Evolutionary conservation across 1,140 invertebrate genomes (phyloP), one percentile per base, ranked within the genome.

Genomic region (Scaptomyza hsui): DNA sequence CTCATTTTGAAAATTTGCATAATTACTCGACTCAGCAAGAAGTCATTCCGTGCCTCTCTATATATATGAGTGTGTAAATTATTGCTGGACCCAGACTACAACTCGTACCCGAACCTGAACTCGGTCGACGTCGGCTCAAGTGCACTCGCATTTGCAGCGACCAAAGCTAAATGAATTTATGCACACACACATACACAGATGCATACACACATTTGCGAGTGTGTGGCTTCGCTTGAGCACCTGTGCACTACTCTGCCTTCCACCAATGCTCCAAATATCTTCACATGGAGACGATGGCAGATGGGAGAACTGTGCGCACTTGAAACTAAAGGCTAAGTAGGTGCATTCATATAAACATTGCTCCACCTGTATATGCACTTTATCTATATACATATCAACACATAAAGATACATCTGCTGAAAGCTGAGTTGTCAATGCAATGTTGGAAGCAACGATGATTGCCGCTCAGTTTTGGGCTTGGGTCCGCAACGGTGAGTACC

Each of bases 1-100:
- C 69, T 72, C 69, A 72, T 72, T 72, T 72, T 60, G 69, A 59
- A 72, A 72, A 72, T 72, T 60, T 72, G 56, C 69, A 72, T 72
- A 72, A 72, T 72, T 72, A 72, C 69, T 67, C 69, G 49, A 72
- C 62, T 21, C 45, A 35, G 62, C 55, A 68, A 72, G 63, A 68
- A 72, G 63, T 65, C 63, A 72, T 48, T 71, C 61, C 51, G 52
- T 7, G 29, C 39, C 35, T 51, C 35, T 3, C 3, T n/a, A 12
- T 32, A 12, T 12, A 12, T 32, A 32, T n/a, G 32, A 3, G 32
- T 65, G 16, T 51, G 37, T 45, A 71, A 26, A n/a, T n/a, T 21
- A 35, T 24, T 16, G 52, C 68, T 39, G 63, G 64, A 61, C 63
- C 16, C 55, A 41, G 10, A 29, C 53, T 21, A 29, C 32, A 15